Base-by-base conservation (phyloP, 2,888 invertebrate genomes). In the Dicycla oo region DNA sequence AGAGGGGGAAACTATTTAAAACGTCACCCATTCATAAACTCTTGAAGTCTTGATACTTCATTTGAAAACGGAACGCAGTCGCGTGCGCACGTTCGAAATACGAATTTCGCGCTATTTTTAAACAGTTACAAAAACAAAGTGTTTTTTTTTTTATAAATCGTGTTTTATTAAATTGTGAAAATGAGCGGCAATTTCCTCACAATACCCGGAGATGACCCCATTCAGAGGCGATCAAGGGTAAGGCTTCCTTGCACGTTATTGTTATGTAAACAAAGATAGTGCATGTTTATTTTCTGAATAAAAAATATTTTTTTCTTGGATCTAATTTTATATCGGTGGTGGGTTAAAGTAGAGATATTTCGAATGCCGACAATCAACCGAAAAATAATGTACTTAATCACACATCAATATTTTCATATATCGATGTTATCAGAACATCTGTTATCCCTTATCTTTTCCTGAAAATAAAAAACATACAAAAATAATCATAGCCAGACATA, bases 1-100 rank as follows among this genome's bases (percentile, higher is more conserved):
- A 78, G 89, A 78, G 84, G 84, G 81, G 89, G 85, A 83, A 82
- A 87, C 87, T 93, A 94, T 94, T 93, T 93, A 92, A 93, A 93
- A 93, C 96, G 95, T 96, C 96, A 96, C 90, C 87, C 96, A 96
- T 96, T 96, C 96, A 96, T 94, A 91, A 95, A 94, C 86, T 87
- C 86, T 69, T 78, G 81, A 95, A 94, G 86, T 87, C 86, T 69
- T 78, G 81, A 82, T 88, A 91, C 82, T 79, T 86, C 94, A 96
- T 92, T 94, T 87, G 87, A 89, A 88, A 84, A 87, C 86, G 85
- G 90, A 88, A 84, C 87, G 87, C 81, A 89, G 91, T 79, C 91
- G 93, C 91, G 93, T 92, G 91, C 94, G 93, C 94, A 95, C 94
- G 95, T 85, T 74, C 70, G 65, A 73, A 75, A 43, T 78, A 88